Evolutionary conservation across 2,888 invertebrate species (phyloP), one percentile per base, ranked within the genome.

Genomic region (Rhingia campestris): DNA sequence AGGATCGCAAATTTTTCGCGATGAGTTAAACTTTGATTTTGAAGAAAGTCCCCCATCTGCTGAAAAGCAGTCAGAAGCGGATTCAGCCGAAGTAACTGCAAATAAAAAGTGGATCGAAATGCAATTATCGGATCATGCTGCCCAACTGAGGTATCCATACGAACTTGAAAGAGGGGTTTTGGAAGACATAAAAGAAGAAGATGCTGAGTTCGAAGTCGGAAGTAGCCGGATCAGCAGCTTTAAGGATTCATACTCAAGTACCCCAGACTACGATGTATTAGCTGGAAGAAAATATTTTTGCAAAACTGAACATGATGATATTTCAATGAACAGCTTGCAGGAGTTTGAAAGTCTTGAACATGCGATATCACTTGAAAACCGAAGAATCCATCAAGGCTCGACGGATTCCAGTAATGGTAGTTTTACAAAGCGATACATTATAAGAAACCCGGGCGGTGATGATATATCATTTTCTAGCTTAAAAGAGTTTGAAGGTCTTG

Each of bases 331-430:
- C 86, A 98, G 98, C 5, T 93, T 98, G 79, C 97, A 97, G 91
- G 98, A 98, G 90, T 98, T 98, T 92, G 98, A 98, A 92, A 95
- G 95, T 86, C 92, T 98, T 10, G 98, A 98, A 91, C 94, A 94
- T 87, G 96, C 97, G 0, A 94, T 98, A 88, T 94, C 94, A 0
- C 93, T 96, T 89, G 97, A 97, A 89, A 96, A 95, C 89, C 94
- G 94, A 87, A 93, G 93, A 87, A 87, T 88, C 1, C 89, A 90
- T 53, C 95, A 95, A 67, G 95, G 96, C 7, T 97, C 97, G 2
- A 96, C 97, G 88, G 97, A 97, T 90, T 97, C 97, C 0, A 94
- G 94, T 88, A 96, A 97, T 88, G 96, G 96, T 6, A 96, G 96
- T 87, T 94, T 96, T 77, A 95, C 96, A n/a, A 93, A 94, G 67